Base-by-base conservation (phyloP, 2,888 invertebrate genomes). In the Tiliacea aurago region DNA sequence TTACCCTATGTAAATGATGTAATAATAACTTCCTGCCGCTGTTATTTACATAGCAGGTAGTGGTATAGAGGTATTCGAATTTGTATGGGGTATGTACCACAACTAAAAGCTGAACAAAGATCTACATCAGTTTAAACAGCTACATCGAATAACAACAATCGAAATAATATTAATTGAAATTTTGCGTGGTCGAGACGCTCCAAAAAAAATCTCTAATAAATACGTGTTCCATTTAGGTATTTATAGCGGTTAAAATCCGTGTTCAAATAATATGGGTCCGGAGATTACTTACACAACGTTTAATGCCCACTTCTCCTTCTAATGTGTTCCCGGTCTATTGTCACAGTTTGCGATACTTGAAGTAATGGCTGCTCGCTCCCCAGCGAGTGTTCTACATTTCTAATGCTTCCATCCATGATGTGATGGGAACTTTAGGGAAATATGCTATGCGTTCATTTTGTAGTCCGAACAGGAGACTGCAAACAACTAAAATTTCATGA, bases 311-410 rank as follows among this genome's bases (percentile, higher is more conserved):
- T 70, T 62, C 68, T 71, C 53, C 7, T 62, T 58, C 37, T 70
- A 70, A 84, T 70, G 81, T 73, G 65, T 70, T 70, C 67, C 70
- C 75, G 84, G 74, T 45, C 68, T 66, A 69, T 80, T 81, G 75
- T 71, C 47, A 56, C 66, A 56, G 67, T 62, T 61, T 45, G 69
- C 49, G 56, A 62, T 62, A 67, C 80, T 61, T 45, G 51, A 73
- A 77, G 41, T 80, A 80, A 82, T 77, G 70, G 78, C 62, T n/a
- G 55, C 51, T 64, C 64, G 37, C 41, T 69, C 11, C 47, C 67
- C 20, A 51, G 45, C 49, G 59, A 78, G 18, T 53, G 59, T 67
- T 53, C 58, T 28, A 28, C 28, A 28, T 28, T 28, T 28, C 28
- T 59, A 70, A 82, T 63, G 69, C 65, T 18, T 33, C 45, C 49